phyloP scores from a whole-genome alignment of 1,140 invertebrate genomes.

The Drosophila hydei region DNA sequence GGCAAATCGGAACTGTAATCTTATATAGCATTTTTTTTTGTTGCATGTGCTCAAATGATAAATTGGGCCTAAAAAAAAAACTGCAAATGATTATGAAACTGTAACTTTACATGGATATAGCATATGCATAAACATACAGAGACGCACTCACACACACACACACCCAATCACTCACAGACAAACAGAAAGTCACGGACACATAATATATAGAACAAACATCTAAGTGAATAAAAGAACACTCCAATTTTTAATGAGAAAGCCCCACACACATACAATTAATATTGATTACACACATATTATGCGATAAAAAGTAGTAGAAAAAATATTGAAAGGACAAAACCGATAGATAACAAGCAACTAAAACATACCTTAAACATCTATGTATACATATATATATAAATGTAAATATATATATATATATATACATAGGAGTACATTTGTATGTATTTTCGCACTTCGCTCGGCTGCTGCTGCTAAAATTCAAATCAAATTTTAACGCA shows the following conservation, averaged over 20 bases:
- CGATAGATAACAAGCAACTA: constrained; percentile 33
- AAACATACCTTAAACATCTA: constrained; percentile 35
- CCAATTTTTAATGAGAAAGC: constrained; percentile 41
- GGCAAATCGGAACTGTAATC: constrained; percentile 21
- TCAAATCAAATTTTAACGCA: constrained; percentile 53
- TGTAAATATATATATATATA: constrained; percentile 44
- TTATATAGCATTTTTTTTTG: constrained; percentile 30
- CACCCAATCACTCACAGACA: no score
- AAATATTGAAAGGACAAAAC: constrained; percentile 26
- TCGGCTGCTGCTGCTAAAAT: constrained; percentile 56
- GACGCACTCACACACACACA: constrained; percentile 41
- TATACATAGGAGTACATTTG: constrained; percentile 24
- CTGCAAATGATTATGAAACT: constrained; percentile 66
- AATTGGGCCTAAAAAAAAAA: constrained; percentile 14
- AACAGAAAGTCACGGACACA: constrained; percentile 48
- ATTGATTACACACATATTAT: constrained; percentile 33
- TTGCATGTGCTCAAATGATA: constrained; percentile 44
- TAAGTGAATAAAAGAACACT: constrained; percentile 17
- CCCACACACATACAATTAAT: constrained; percentile 28
- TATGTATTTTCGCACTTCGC: constrained; percentile 48
- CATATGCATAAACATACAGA: constrained; percentile 59
- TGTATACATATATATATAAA: constrained; percentile 42
- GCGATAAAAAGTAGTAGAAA: constrained; percentile 20
- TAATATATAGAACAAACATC: constrained; percentile 37
- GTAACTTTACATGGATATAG: constrained; percentile 73